Evolutionary conservation across 2,888 invertebrate species (phyloP), one percentile per base, ranked within the genome.

Genomic region (Agrotis exclamationis): DNA sequence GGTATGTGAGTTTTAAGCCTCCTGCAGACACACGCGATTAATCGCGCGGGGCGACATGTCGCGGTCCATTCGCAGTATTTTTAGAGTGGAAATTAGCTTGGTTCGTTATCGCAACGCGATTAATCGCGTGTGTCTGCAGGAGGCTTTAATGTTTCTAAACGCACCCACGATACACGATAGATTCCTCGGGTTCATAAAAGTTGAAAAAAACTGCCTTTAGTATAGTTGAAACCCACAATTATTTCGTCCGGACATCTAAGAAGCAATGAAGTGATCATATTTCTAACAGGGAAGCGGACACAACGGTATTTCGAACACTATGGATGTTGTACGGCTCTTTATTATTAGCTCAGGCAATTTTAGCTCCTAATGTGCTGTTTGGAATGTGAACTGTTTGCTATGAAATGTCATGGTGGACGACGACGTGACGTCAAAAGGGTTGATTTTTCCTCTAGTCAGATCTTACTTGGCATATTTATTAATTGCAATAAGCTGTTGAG

Each of bases 221-320:
- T 9, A 28, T 28, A 56, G 33, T 33, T 56, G 33, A 16, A 33
- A 4, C 13, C 13, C 16, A 33, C 56, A 62, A 47, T 71, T 28
- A 71, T 48, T 71, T 59, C 48, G 51, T 39, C 53, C 53, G 6
- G 80, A 79, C 50, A 76, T 79, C 74, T 7, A 63, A 76, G 66
- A 3, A 66, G 79, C 13, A 62, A 50, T 50, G 67, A 74, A 77
- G 74, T 62, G 67, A 76, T 76, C 74, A 53, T 62, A 66, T 76
- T 76, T 50, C 80, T 22, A 0, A 39, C 20, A 2, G 44, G 33
- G 57, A 33, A 58, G 3, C 59, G n/a, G 16, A 63, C 33, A 16
- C 51, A 24, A 20, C 20, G 18, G 47, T 24, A 57, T 66, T 53
- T 51, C 18, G 45, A 24, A 14, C 14, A 33, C n/a, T 51, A 47